Conservation (phyloP, 2,797 vertebrate genomes). For the Etheostoma nigrum region DNA sequence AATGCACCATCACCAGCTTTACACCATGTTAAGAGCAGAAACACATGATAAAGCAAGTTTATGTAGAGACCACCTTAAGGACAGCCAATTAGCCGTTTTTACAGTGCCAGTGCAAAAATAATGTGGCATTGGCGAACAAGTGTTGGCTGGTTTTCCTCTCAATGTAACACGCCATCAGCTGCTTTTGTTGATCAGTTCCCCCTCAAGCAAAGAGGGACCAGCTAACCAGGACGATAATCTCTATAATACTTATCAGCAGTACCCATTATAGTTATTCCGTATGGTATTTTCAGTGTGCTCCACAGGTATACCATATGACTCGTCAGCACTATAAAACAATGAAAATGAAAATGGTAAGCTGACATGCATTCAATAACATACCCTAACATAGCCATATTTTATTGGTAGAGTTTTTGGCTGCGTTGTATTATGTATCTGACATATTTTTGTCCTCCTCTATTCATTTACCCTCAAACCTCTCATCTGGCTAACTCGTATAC, state of each 20-base stretch:
- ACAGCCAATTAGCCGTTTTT: background rate
- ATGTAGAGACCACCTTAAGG: background rate
- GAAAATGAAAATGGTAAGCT: background rate
- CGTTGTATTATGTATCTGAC: slow-evolving; percentile 18
- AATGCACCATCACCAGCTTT: background rate
- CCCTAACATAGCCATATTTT: background rate
- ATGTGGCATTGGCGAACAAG: background rate
- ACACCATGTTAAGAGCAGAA: background rate
- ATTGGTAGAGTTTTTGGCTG: background rate
- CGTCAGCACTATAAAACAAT: background rate
- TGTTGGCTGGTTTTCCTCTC: slow-evolving; percentile 15
- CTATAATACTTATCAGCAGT: slow-evolving; percentile 1
- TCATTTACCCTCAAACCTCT: slow-evolving; percentile 16
- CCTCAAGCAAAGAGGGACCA: background rate
- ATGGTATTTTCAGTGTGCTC: background rate
- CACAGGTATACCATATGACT: background rate
- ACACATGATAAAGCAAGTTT: background rate
- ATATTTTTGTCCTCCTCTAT: background rate
- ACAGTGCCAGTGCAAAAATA: background rate
- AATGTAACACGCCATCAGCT: slow-evolving; percentile 1
- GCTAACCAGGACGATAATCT: background rate
- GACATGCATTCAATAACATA: background rate
- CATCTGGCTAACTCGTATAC: slow-evolving; percentile 6
- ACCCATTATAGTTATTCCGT: slow-evolving; percentile 3
- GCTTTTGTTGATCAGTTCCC: slow-evolving; percentile 18